Conservation (phyloP, 2,113 vertebrate species). For the Sceloporus tristichus region DNA sequence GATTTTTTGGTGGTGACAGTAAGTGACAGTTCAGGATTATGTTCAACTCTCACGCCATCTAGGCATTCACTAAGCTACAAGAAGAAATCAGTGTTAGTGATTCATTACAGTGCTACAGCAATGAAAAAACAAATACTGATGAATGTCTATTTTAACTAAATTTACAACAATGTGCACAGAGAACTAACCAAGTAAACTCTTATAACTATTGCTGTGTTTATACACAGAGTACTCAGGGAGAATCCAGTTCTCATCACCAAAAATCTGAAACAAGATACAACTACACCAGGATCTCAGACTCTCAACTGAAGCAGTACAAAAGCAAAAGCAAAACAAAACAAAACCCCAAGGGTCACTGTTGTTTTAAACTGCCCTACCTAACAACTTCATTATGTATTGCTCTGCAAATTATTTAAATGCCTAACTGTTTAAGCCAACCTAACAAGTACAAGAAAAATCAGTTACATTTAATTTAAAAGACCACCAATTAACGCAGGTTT, state of each 20-base stretch:
- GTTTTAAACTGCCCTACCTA: too few relatives aligned
- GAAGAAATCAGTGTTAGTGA: constrained; percentile 43
- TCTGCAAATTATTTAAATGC: too few relatives aligned
- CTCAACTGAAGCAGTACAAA: too few relatives aligned
- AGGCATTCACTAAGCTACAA: constrained; percentile 93
- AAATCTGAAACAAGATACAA: too few relatives aligned
- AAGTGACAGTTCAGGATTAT: constrained; percentile 90
- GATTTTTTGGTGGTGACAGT: constrained; percentile 97
- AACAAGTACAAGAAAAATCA: too few relatives aligned
- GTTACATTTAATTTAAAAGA: too few relatives aligned
- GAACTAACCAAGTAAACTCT: constrained; percentile 5
- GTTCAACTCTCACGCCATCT: constrained; percentile 94
- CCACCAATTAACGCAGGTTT: too few relatives aligned
- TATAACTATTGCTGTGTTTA: neutral
- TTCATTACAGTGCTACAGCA: neutral
- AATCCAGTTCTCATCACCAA: constrained; percentile 34
- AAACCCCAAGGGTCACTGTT: too few relatives aligned
- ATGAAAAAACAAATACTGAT: neutral
- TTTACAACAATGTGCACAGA: neutral
- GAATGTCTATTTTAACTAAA: constrained; percentile 22
- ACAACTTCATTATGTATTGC: too few relatives aligned
- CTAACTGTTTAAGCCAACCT: too few relatives aligned
- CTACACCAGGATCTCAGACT: too few relatives aligned
- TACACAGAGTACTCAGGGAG: neutral
- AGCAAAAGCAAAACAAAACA: too few relatives aligned